These are phyloP conservation scores for Norana najaformis DNA, from an alignment of 2,888 invertebrate species.

Conservation along the genomic window DNA sequence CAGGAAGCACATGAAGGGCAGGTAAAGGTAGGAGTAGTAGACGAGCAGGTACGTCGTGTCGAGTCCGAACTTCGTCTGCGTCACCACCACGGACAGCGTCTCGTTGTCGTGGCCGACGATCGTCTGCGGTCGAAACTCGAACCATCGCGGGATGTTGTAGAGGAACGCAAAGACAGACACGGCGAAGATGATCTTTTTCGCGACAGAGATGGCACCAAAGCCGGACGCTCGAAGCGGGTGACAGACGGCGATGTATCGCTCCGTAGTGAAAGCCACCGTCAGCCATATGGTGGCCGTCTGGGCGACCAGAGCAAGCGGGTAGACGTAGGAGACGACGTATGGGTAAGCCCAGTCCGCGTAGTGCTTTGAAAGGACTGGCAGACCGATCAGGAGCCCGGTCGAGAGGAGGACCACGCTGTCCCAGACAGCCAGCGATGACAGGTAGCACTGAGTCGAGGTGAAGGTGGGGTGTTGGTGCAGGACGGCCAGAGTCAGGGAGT, in stretches of 20 bases:
- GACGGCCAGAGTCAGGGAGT: slow-evolving; percentile 67
- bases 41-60: slow-evolving; percentile 61
- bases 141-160: slow-evolving; percentile 79
- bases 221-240: slow-evolving; percentile 82
- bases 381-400: slow-evolving; percentile 54
- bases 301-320: slow-evolving; percentile 80
- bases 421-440: slow-evolving; percentile 59
- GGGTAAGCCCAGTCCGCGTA: slow-evolving; percentile 50
- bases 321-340: slow-evolving; percentile 57
- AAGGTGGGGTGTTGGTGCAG: slow-evolving; percentile 72
- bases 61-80: slow-evolving; percentile 72
- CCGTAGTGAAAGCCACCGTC: slow-evolving; percentile 72
- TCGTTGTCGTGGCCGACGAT: slow-evolving; percentile 31
- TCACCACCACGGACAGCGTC: slow-evolving; percentile 48
- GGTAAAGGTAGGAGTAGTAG: slow-evolving; percentile 87
- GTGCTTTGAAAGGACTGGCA: slow-evolving; percentile 47
- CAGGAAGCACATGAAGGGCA: slow-evolving; percentile 88
- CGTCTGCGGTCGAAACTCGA: slow-evolving; percentile 59
- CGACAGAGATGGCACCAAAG: slow-evolving; percentile 85
- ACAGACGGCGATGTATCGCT: slow-evolving; percentile 83
- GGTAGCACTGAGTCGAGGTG: slow-evolving; percentile 71
- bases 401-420: slow-evolving; percentile 57
- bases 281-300: slow-evolving; percentile 93
- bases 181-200: slow-evolving; percentile 79
- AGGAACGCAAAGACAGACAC: slow-evolving; percentile 79